phyloP scores from a whole-genome alignment of 2,888 invertebrate species.

The Phyllotreta striolata region DNA sequence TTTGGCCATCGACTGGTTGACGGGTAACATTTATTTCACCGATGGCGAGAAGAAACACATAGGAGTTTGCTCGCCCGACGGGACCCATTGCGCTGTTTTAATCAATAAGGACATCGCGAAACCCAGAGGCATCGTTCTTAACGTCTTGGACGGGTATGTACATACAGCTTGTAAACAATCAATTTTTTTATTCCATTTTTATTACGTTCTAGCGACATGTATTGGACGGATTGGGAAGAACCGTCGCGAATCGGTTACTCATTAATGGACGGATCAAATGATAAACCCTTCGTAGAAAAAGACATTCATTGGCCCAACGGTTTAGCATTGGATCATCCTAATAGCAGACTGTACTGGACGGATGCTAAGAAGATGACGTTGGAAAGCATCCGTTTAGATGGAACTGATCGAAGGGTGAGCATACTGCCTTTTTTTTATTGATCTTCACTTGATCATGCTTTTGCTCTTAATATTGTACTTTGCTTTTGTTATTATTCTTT shows the following conservation, averaged over 20 bases:
- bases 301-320: conserved; percentile 85
- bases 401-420: conserved; percentile 70
- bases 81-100: conserved; percentile 71
- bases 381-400: conserved; percentile 71
- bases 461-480: conserved; percentile 11
- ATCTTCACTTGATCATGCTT: background rate
- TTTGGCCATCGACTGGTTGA: conserved; percentile 79
- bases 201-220: conserved; percentile 74
- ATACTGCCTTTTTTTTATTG: background rate
- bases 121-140: conserved; percentile 74
- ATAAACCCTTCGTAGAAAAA: conserved; percentile 68
- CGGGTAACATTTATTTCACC: conserved; percentile 83
- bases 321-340: conserved; percentile 81
- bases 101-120: conserved; percentile 69
- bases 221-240: conserved; percentile 90
- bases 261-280: conserved; percentile 83
- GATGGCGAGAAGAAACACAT: conserved; percentile 76
- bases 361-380: conserved; percentile 77
- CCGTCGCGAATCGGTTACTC: conserved; percentile 78
- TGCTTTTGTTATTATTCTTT: conserved; percentile 1
- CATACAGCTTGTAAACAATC: background rate
- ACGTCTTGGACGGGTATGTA: conserved; percentile 72
- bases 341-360: conserved; percentile 85
- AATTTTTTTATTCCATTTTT: background rate
- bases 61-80: conserved; percentile 77